Percentiles rank a stretch among this genome's conserved stretches.
phyloP scores from a whole-genome alignment of 2,888 invertebrate genomes.

The Anarsia innoxiella region DNA sequence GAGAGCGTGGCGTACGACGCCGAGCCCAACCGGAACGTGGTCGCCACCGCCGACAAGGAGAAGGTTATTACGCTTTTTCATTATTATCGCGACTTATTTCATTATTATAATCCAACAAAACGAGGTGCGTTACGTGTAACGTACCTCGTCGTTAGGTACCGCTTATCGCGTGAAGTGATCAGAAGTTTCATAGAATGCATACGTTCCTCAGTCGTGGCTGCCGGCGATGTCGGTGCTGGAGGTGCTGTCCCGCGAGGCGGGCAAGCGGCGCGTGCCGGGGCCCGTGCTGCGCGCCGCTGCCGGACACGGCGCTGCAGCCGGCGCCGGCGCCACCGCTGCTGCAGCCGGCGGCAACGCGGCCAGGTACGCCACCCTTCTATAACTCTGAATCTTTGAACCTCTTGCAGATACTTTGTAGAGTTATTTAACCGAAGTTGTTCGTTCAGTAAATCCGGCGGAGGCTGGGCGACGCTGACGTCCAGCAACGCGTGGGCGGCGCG shows the following conservation, averaged over 20 bases:
- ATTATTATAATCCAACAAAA: too few species aligned
- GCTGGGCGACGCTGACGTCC: conserved; percentile 67
- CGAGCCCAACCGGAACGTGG: conserved; percentile 96
- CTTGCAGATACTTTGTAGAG: too few species aligned
- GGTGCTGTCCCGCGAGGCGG: conserved; percentile 87
- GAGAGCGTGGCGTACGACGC: conserved; percentile 95
- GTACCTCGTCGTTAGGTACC: too few species aligned
- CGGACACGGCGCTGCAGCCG: conserved; percentile 17
- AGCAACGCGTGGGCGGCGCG: conserved; percentile 63
- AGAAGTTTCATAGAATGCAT: too few species aligned
- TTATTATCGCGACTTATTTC: too few species aligned
- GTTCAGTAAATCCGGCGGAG: too few species aligned
- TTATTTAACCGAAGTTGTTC: too few species aligned
- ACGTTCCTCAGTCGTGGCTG: conserved; percentile 91
- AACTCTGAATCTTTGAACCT: too few species aligned
- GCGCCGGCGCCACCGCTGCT: conserved; percentile 5
- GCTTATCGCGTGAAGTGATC: too few species aligned
- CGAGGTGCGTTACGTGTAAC: too few species aligned
- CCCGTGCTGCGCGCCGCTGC: conserved; percentile 73
- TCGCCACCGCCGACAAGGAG: conserved; percentile 90
- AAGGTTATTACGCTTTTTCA: too few species aligned
- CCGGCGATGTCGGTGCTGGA: conserved; percentile 91
- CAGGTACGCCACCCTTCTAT: background rate
- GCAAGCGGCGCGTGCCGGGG: conserved; percentile 84
- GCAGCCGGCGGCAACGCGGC: background rate